Conservation (phyloP, 2,888 invertebrate genomes). For the Serrognathus titanus region DNA sequence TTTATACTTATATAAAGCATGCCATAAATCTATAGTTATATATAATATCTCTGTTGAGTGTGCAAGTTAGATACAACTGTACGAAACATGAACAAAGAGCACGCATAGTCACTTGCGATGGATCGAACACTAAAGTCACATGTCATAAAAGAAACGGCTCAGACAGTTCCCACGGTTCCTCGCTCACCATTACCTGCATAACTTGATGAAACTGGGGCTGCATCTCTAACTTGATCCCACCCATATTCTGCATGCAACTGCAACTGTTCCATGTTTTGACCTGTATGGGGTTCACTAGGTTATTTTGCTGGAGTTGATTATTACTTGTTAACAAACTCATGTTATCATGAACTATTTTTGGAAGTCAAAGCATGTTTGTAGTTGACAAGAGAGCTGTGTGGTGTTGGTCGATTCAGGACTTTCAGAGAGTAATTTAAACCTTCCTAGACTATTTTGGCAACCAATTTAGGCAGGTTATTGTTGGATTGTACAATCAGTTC, state of each 20-base stretch:
- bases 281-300: not conserved
- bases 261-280: conserved; percentile 33
- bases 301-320: not conserved
- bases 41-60: conserved; percentile 30
- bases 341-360: not conserved
- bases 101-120: conserved; percentile 37
- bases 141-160: conserved; percentile 43
- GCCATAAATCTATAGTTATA: conserved; percentile 8
- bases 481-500: conserved; percentile 35
- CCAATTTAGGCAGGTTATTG: conserved; percentile 38
- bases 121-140: conserved; percentile 41
- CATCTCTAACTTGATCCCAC: conserved; percentile 35
- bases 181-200: conserved; percentile 39
- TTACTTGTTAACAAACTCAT: not conserved
- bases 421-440: conserved; percentile 36
- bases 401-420: conserved; percentile 12
- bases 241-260: conserved; percentile 32
- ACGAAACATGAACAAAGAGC: conserved; percentile 39
- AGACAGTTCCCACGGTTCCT: conserved; percentile 34
- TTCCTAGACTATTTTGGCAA: conserved; percentile 44
- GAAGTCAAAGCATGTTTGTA: not conserved
- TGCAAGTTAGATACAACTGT: conserved; percentile 36
- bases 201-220: conserved; percentile 29
- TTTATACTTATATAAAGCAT: no score
- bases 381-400: not conserved